Base-by-base conservation (phyloP, 2,888 invertebrate genomes). In the Brachyptera putata region DNA sequence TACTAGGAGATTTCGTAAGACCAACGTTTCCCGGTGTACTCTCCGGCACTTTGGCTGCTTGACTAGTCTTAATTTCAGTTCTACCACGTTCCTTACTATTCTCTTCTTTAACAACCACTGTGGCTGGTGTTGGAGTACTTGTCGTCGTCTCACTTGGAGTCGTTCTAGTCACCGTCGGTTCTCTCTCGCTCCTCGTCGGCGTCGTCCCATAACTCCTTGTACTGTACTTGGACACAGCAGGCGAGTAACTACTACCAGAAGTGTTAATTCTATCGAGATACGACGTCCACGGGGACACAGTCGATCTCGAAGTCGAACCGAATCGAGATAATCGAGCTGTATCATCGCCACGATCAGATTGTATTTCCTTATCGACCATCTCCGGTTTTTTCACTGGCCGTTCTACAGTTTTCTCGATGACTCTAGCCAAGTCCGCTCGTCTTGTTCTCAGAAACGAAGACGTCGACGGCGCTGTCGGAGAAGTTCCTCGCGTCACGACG, bases 401-500 rank as follows among this genome's bases (percentile, higher is more conserved):
- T 11, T 79, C 80, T n/a, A 87, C 76, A 57, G 84, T 84, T 72
- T 85, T 87, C 72, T 89, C 86, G 53, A 86, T 77, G 2, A 84
- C 82, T 70, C 87, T 85, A 4, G 87, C 86, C 69, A 87, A 80
- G 66, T 90, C 90, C 0, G 84, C 82, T 70, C 89, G 79, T 67
- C 86, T 80, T 22, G 81, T 82, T 65, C 87, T 77, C 9, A 85
- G 76, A 65, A 84, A 84, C 1, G 74, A 72, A 13, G 76, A 76
- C 0, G 84, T 81, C 1, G 85, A 83, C 0, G 86, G 84, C 2
- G 86, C 84, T 0, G 86, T 87, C 0, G 91, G 91, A 16, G 91
- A 91, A 0, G 91, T 91, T 25, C 85, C 86, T 61, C 91, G 79
- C 0, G 88, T 88, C 2, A 88, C 79, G 56, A 90, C 82, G 3